Evolutionary conservation across 2,797 vertebrate species (phyloP).

Genomic region (Chloroceryle inda): DNA sequence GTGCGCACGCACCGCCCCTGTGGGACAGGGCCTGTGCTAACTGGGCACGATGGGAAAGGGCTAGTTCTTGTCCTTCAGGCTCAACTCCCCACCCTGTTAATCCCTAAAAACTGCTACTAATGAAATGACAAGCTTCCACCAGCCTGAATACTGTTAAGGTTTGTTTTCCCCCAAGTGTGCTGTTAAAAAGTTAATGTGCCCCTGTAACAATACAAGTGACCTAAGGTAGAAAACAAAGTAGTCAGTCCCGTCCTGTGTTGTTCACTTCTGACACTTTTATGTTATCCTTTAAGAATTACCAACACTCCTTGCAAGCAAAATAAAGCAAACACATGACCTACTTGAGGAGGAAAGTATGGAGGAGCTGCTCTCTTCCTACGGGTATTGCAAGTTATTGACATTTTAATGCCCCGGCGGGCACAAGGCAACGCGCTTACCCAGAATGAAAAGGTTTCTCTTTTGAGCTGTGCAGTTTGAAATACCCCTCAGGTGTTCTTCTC

Average conservation of each 20-base stretch:
- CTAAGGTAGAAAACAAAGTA: not conserved
- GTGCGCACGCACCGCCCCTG: fast-evolving
- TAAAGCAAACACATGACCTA: not conserved
- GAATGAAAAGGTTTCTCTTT: not conserved
- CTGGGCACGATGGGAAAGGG: fast-evolving
- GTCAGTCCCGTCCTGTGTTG: not conserved
- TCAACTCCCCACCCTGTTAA: not conserved
- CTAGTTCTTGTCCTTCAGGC: not conserved
- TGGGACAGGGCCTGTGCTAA: not conserved
- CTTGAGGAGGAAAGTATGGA: not conserved
- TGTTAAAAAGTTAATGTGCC: not conserved
- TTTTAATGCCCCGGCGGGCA: not conserved
- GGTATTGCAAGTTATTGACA: not conserved
- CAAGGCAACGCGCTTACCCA: not conserved
- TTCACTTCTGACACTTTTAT: not conserved
- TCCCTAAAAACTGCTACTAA: not conserved
- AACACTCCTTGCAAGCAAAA: fast-evolving
- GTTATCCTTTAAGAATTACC: not conserved
- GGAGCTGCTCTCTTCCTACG: not conserved
- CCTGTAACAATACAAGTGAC: not conserved
- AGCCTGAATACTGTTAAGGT: not conserved
- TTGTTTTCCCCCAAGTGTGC: not conserved
- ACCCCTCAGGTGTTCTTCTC: not conserved
- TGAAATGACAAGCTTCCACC: not conserved
- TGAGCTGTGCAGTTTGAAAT: not conserved